phyloP scores from a whole-genome alignment of 1,140 invertebrate genomes.

The Bombus confusus region DNA sequence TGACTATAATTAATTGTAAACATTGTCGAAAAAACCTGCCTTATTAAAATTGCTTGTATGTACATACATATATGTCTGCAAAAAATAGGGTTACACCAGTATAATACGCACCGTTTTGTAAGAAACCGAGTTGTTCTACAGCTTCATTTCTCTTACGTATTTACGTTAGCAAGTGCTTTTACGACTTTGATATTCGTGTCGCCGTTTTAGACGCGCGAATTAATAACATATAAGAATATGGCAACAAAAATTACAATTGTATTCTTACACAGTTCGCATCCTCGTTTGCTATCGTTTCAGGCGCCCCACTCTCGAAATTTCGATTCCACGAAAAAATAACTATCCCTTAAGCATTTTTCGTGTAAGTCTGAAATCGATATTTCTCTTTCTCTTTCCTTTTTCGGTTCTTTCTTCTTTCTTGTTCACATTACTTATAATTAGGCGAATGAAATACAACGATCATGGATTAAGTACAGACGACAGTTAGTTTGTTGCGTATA shows the following conservation, averaged over 20 bases:
- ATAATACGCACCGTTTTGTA: constrained; percentile 16
- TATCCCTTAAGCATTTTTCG: constrained; percentile 9
- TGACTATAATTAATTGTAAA: constrained; percentile 37
- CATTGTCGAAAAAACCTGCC: neutral
- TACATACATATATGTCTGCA: constrained; percentile 10
- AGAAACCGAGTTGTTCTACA: neutral
- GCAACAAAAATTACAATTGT: constrained; percentile 2
- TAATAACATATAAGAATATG: neutral
- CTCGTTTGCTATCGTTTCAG: constrained; percentile 16
- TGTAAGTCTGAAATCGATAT: constrained; percentile 45
- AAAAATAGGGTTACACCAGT: constrained; percentile 5
- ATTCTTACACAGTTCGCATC: neutral
- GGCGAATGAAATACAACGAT: constrained; percentile 59
- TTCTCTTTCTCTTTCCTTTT: neutral
- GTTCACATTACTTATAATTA: constrained; percentile 37
- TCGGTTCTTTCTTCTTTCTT: neutral
- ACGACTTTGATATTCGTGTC: neutral
- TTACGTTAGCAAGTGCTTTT: neutral
- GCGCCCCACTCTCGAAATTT: constrained; percentile 27
- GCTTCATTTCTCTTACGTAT: neutral
- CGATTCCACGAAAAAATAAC: constrained; percentile 21
- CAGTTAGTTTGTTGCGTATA: constrained; percentile 45
- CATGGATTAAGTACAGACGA: constrained; percentile 54
- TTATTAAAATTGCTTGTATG: constrained; percentile 4
- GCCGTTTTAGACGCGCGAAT: neutral